phyloP scores from a whole-genome alignment of 2,888 invertebrate genomes.

The Nomada lathburiana region DNA sequence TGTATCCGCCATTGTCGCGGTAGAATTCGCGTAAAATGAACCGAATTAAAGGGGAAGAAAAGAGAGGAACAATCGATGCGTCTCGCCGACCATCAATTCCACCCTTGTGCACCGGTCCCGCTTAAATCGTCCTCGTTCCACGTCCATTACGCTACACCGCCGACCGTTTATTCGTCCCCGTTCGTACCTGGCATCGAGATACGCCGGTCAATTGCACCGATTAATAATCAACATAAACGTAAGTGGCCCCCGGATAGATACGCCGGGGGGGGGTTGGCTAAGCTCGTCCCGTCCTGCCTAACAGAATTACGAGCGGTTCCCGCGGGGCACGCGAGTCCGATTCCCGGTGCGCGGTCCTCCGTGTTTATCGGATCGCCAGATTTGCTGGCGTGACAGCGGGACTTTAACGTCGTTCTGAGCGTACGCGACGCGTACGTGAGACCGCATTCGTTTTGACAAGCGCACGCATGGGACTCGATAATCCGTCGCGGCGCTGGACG shows the following conservation, averaged over 20 bases:
- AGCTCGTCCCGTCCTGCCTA: constrained; percentile 29
- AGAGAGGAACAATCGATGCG: too few species aligned
- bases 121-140: too few species aligned
- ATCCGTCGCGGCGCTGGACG: constrained; percentile 37
- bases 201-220: neutral
- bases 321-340: constrained; percentile 59
- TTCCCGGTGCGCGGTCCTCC: constrained; percentile 27
- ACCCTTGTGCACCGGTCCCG: too few species aligned
- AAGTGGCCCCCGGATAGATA: neutral
- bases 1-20: too few species aligned
- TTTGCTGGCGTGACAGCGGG: constrained; percentile 46
- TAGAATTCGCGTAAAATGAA: too few species aligned
- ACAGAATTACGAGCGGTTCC: constrained; percentile 67
- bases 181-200: neutral
- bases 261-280: neutral
- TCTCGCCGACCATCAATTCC: too few species aligned
- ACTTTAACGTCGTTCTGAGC: constrained; percentile 42
- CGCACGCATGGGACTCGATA: constrained; percentile 58
- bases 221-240: constrained; percentile 1
- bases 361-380: constrained; percentile 30
- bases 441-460: constrained; percentile 62
- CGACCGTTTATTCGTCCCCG: constrained; percentile 17
- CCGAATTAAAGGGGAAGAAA: too few species aligned
- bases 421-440: constrained; percentile 13
- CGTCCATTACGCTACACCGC: neutral